These are phyloP conservation scores for Chironomus tentans DNA, from an alignment of 2,888 invertebrate species.

Conservation along the genomic window DNA sequence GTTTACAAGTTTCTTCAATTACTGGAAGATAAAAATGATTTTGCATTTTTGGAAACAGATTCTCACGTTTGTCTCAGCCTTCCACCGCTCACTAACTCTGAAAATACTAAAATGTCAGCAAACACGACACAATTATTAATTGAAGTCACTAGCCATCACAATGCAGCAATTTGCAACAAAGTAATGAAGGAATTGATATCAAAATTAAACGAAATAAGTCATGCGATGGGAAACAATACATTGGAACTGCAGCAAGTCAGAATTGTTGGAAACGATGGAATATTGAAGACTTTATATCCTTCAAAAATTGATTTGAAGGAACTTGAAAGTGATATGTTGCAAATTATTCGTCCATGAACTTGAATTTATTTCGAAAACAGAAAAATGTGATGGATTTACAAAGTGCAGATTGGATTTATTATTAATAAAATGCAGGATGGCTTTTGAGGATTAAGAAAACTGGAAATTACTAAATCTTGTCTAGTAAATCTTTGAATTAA, in stretches of 20 bases:
- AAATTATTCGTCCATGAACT: slow-evolving; percentile 32
- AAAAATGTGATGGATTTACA: too few relatives aligned
- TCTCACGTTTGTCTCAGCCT: slow-evolving; percentile 65
- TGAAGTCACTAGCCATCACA: slow-evolving; percentile 65
- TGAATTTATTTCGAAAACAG: neutral
- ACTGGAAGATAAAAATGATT: slow-evolving; percentile 61
- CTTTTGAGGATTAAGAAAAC: too few relatives aligned
- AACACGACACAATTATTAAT: slow-evolving; percentile 58
- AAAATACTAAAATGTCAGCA: slow-evolving; percentile 65
- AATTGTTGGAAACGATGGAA: slow-evolving; percentile 59
- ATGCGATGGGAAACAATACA: slow-evolving; percentile 30
- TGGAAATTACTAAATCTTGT: too few relatives aligned
- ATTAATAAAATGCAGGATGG: too few relatives aligned
- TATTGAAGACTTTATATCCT: slow-evolving; percentile 68
- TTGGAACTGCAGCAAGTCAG: slow-evolving; percentile 54
- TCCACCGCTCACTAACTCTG: slow-evolving; percentile 79
- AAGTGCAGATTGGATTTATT: too few relatives aligned
- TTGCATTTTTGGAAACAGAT: slow-evolving; percentile 61
- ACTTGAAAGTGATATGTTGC: neutral
- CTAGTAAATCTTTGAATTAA: too few relatives aligned
- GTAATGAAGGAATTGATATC: slow-evolving; percentile 59
- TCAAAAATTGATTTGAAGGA: slow-evolving; percentile 57
- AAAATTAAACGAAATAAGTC: slow-evolving; percentile 51
- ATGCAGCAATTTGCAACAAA: slow-evolving; percentile 54
- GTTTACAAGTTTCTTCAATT: slow-evolving; percentile 76